Conservation (phyloP, 2,888 invertebrate genomes). For the Cataglyphis rosenhaueri region DNA sequence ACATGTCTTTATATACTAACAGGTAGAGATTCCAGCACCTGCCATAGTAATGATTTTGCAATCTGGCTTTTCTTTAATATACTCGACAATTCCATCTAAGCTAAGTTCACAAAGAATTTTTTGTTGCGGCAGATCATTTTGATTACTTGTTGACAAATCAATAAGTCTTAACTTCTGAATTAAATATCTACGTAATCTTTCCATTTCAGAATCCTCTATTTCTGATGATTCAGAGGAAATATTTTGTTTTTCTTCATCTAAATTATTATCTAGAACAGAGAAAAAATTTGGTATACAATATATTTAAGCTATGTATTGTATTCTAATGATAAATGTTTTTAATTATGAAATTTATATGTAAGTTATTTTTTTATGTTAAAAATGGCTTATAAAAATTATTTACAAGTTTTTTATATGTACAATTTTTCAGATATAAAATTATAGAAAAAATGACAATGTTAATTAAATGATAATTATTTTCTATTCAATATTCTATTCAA, state of each 20-base stretch:
- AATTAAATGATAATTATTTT: background rate
- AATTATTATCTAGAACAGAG: slow-evolving; percentile 51
- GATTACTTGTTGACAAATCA: slow-evolving; percentile 84
- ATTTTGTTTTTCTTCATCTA: slow-evolving; percentile 57
- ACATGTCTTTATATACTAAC: slow-evolving; percentile 87
- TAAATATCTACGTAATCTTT: slow-evolving; percentile 89
- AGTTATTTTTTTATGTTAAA: slow-evolving; percentile 14
- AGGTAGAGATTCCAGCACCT: slow-evolving; percentile 98
- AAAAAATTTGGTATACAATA: background rate
- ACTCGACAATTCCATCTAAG: slow-evolving; percentile 92
- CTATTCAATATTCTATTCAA: background rate
- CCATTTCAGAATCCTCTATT: slow-evolving; percentile 87
- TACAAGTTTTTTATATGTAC: background rate
- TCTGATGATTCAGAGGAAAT: slow-evolving; percentile 68
- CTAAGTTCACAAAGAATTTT: slow-evolving; percentile 90
- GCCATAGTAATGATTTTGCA: slow-evolving; percentile 96
- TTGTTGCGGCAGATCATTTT: slow-evolving; percentile 71
- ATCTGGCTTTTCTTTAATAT: slow-evolving; percentile 92
- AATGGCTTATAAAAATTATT: background rate
- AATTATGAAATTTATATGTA: background rate
- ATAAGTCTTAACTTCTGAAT: slow-evolving; percentile 89
- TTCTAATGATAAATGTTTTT: background rate
- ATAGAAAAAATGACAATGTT: background rate
- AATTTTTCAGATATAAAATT: background rate
- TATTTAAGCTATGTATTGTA: background rate